A percentile compares a stretch with the other conserved stretches of the same genome.
phyloP scores from a whole-genome alignment of 2,888 invertebrate species.

The Erynnis tages region DNA sequence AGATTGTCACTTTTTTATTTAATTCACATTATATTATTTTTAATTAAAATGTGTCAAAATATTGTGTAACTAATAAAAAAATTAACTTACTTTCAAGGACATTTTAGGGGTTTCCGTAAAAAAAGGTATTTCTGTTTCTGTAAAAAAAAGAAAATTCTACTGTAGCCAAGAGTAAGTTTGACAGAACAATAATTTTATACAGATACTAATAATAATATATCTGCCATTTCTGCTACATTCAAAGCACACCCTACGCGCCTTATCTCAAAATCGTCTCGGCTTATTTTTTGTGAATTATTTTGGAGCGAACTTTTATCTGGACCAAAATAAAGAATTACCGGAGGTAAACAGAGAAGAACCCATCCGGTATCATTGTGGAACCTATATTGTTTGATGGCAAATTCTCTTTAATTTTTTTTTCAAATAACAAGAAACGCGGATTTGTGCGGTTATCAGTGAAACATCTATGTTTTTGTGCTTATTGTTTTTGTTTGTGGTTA shows the following conservation, averaged over 20 bases:
- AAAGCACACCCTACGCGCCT: constrained; percentile 33
- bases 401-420: constrained; percentile 18
- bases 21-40: too few relatives aligned
- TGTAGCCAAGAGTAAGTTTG: too few relatives aligned
- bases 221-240: constrained; percentile 8
- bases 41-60: too few relatives aligned
- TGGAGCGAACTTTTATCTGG: constrained; percentile 41
- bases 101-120: too few relatives aligned
- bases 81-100: too few relatives aligned
- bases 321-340: constrained; percentile 35
- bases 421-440: constrained; percentile 6
- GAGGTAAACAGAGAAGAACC: constrained; percentile 59
- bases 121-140: too few relatives aligned
- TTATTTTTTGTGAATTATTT: constrained; percentile 58
- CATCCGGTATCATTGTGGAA: constrained; percentile 64
- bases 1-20: too few relatives aligned
- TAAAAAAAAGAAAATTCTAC: too few relatives aligned
- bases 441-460: constrained; percentile 15
- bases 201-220: neutral
- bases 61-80: too few relatives aligned
- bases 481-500: constrained; percentile 17
- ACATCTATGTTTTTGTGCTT: constrained; percentile 16
- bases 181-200: neutral
- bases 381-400: constrained; percentile 34
- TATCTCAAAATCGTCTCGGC: constrained; percentile 49